A percentile compares a stretch with the other conserved stretches of the same genome.
phyloP scores from a whole-genome alignment of 2,888 invertebrate species.

The Sarcophaga caerulescens region DNA sequence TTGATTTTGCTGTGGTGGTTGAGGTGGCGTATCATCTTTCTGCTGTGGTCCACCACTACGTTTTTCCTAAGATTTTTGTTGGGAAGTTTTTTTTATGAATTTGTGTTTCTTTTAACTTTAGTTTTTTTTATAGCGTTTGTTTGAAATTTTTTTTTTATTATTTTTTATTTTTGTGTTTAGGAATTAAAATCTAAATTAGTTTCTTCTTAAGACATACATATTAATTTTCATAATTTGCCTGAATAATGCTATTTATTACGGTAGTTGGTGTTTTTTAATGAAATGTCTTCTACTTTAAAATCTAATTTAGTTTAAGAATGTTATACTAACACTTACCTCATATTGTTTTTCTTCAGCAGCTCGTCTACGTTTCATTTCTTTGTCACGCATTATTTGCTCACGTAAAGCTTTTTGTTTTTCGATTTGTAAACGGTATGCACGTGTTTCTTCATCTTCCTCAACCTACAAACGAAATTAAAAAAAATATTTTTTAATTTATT shows the following conservation, averaged over 20 bases:
- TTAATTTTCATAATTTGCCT: not conserved
- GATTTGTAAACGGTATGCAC: constrained; percentile 81
- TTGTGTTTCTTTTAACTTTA: constrained; percentile 46
- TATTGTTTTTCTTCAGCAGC: constrained; percentile 80
- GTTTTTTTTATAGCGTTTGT: constrained; percentile 6
- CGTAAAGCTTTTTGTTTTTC: constrained; percentile 82
- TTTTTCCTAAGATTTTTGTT: constrained; percentile 65
- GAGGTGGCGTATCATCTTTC: constrained; percentile 68
- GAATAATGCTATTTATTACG: constrained; percentile 1
- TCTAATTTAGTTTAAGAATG: not conserved
- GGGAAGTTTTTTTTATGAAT: constrained; percentile 75
- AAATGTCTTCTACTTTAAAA: not conserved
- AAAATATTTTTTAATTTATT: constrained; percentile 5
- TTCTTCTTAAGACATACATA: constrained; percentile 20
- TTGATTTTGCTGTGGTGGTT: constrained; percentile 56
- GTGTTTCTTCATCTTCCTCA: constrained; percentile 82
- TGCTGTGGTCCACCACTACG: constrained; percentile 56
- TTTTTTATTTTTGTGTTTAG: constrained; percentile 32
- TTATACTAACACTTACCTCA: constrained; percentile 75
- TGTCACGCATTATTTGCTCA: constrained; percentile 81
- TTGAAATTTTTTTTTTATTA: not conserved
- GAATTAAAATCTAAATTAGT: constrained; percentile 63
- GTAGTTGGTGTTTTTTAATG: not conserved
- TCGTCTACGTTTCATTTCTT: constrained; percentile 81
- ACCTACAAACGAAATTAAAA: constrained; percentile 70